A percentile compares a stretch with the other conserved stretches of the same genome.
Evolutionary conservation across 2,113 vertebrate species (phyloP).

Genomic region (Entosphenus tridentatus): DNA sequence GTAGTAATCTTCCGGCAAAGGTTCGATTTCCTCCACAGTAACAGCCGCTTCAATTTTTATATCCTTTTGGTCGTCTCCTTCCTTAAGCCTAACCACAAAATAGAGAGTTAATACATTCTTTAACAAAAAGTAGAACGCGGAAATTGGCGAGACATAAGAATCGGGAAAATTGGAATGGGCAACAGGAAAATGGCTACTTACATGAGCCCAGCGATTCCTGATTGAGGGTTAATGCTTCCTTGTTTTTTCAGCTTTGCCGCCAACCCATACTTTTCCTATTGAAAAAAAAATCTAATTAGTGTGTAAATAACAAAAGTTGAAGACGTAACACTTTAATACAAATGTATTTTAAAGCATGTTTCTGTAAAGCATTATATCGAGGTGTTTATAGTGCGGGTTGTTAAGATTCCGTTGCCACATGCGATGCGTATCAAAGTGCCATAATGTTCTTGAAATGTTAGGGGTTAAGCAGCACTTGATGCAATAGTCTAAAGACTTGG

Average conservation of each 20-base stretch:
- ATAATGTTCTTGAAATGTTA: too few species aligned
- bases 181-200: slow-evolving; percentile 27
- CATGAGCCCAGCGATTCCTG: slow-evolving; percentile 65
- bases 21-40: slow-evolving; percentile 77
- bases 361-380: too few species aligned
- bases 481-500: too few species aligned
- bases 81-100: slow-evolving; percentile 43
- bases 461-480: too few species aligned
- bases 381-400: too few species aligned
- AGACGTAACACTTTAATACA: too few species aligned
- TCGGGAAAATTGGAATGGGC: neutral
- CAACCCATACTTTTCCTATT: slow-evolving; percentile 79
- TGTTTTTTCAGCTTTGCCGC: slow-evolving; percentile 79
- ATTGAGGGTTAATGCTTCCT: slow-evolving; percentile 62
- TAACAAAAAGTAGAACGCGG: neutral
- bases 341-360: too few species aligned
- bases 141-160: neutral
- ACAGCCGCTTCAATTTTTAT: slow-evolving; percentile 74
- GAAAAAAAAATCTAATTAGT: neutral
- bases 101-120: neutral
- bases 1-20: slow-evolving; percentile 84
- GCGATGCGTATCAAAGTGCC: too few species aligned
- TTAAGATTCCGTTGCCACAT: too few species aligned
- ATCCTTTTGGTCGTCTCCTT: slow-evolving; percentile 90
- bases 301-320: neutral